phyloP scores from a whole-genome alignment of 2,113 vertebrate genomes.

The Electrona antarctica region DNA sequence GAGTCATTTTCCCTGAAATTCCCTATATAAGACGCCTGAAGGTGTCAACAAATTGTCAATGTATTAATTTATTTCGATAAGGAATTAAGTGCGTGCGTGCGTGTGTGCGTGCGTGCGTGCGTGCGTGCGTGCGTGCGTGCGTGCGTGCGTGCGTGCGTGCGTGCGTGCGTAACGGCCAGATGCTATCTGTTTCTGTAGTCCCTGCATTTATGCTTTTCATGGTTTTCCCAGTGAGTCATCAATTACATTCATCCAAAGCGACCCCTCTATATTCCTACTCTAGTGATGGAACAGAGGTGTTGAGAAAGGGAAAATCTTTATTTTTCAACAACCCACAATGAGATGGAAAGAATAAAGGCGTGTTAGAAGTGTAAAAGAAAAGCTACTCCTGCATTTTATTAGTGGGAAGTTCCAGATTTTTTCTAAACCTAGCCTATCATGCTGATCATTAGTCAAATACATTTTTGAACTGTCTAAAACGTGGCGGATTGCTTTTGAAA shows the following conservation, averaged over 20 bases:
- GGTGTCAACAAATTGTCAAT: no score
- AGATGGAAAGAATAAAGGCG: constrained; percentile 16
- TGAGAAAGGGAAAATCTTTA: constrained; percentile 17
- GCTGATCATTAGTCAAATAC: neutral
- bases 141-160: no score
- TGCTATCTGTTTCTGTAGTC: constrained; percentile 10
- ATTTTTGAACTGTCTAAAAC: no score
- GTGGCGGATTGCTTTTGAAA: no score
- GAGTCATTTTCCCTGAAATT: no score
- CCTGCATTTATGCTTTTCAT: constrained; percentile 1
- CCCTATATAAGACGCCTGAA: no score
- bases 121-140: no score
- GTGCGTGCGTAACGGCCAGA: neutral
- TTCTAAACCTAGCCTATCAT: neutral
- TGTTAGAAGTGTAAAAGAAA: constrained; percentile 12
- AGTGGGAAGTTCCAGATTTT: neutral
- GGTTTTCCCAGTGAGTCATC: constrained; percentile 49
- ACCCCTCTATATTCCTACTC: constrained; percentile 3
- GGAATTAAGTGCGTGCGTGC: neutral
- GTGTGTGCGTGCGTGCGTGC: no score
- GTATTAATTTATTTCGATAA: no score
- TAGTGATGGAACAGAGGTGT: constrained; percentile 23
- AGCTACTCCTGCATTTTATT: neutral
- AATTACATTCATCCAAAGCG: constrained; percentile 20
- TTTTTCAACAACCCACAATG: constrained; percentile 10